These are phyloP conservation scores for Ptychoptera contaminata DNA, from an alignment of 2,888 invertebrate species.

Conservation along the genomic window DNA sequence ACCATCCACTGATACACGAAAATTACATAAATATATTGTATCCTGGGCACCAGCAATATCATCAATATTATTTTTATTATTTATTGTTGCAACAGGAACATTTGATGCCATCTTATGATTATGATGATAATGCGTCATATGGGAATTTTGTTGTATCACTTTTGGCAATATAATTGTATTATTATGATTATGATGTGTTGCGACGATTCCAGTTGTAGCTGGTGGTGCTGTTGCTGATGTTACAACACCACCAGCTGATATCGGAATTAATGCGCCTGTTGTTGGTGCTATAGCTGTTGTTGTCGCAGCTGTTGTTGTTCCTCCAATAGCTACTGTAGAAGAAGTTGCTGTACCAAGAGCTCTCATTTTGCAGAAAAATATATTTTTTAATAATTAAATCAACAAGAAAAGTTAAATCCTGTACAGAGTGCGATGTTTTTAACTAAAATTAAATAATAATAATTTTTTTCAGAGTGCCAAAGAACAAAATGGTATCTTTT, in stretches of 20 bases:
- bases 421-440: neutral
- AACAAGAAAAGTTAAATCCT: neutral
- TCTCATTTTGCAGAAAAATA: slow-evolving; percentile 20
- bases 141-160: neutral
- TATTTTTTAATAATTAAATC: neutral
- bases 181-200: neutral
- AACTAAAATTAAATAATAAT: neutral
- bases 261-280: neutral
- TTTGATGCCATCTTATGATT: slow-evolving; percentile 23
- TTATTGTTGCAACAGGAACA: slow-evolving; percentile 24
- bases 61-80: slow-evolving; percentile 18
- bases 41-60: slow-evolving; percentile 83
- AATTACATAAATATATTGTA: slow-evolving; percentile 93
- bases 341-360: slow-evolving; percentile 20
- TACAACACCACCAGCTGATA: slow-evolving; percentile 1
- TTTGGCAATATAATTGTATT: slow-evolving; percentile 28
- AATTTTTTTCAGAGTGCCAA: too few relatives aligned
- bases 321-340: slow-evolving; percentile 10
- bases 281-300: slow-evolving; percentile 5
- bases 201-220: slow-evolving; percentile 10
- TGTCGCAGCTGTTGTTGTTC: slow-evolving; percentile 8
- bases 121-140: too few relatives aligned
- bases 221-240: slow-evolving; percentile 10
- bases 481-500: too few relatives aligned
- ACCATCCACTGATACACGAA: slow-evolving; percentile 91